A percentile compares a stretch with the other conserved stretches of the same genome.
Evolutionary conservation across 2,113 vertebrate species (phyloP).

Genomic region (Cyanoderma ruficeps): DNA sequence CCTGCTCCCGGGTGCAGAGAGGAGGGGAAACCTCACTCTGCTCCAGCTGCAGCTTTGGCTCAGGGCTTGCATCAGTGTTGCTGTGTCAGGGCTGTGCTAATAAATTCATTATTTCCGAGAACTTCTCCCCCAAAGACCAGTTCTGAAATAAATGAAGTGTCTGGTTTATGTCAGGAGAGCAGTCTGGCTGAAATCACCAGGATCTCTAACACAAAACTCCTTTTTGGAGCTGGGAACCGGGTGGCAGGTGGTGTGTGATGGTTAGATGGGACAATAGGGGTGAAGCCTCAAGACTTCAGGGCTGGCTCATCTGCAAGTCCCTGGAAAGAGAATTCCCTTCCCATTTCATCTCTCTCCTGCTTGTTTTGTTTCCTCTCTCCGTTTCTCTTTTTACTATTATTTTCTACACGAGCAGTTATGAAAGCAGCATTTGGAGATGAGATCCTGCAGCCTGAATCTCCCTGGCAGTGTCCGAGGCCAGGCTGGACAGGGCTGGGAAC

Average conservation of each 20-base stretch:
- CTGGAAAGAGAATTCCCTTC: neutral
- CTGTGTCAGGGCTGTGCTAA: neutral
- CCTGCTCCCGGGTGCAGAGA: neutral
- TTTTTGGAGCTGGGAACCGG: neutral
- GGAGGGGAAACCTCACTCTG: neutral
- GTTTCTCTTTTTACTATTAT: neutral
- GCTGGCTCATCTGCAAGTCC: rapidly evolving
- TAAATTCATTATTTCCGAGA: neutral
- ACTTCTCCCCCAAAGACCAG: neutral
- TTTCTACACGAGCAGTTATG: neutral
- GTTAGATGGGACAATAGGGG: too few relatives aligned
- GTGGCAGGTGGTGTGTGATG: neutral
- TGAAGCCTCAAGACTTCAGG: neutral
- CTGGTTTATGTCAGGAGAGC: neutral
- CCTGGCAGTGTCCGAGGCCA: neutral
- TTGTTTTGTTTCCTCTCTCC: neutral
- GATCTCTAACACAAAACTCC: neutral
- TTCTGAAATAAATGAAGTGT: neutral
- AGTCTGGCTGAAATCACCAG: neutral
- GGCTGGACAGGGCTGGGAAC: neutral
- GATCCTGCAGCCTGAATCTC: neutral
- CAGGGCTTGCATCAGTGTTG: rapidly evolving
- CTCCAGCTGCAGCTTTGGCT: neutral
- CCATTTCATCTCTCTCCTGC: neutral
- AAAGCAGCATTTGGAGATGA: neutral